Evolutionary conservation across 2,113 vertebrate species (phyloP).

Genomic region (Scophthalmus maximus): DNA sequence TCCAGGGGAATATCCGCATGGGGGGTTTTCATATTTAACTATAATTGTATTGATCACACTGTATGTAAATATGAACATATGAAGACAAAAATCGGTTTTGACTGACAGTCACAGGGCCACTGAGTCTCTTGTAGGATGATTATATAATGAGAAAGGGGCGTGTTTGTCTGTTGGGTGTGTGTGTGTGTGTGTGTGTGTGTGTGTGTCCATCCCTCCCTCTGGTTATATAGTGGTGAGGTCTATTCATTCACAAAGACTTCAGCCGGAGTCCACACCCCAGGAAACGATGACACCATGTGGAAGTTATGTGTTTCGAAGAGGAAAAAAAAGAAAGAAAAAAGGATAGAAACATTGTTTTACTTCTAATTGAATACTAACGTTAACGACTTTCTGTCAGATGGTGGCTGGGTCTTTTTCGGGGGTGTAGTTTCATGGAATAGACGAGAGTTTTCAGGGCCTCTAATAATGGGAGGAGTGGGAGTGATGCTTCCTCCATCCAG

Average conservation of each 20-base stretch:
- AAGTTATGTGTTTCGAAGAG: conserved; percentile 23
- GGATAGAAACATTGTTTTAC: neutral
- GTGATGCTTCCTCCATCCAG: neutral
- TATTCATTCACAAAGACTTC: conserved; percentile 8
- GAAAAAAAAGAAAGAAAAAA: neutral
- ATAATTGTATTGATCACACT: too few relatives aligned
- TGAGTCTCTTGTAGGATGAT: neutral
- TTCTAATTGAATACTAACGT: neutral
- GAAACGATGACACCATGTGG: conserved; percentile 48
- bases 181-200: neutral
- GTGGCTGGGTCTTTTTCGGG: neutral
- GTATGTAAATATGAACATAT: too few relatives aligned
- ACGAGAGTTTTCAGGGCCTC: neutral
- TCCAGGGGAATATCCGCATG: too few relatives aligned
- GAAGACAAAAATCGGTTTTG: too few relatives aligned
- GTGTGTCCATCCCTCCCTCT: neutral
- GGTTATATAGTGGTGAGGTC: conserved; percentile 21
- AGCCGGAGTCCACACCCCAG: conserved; percentile 39
- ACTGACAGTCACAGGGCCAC: too few relatives aligned
- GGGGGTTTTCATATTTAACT: too few relatives aligned
- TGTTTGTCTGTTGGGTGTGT: conserved; percentile 23
- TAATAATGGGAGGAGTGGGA: too few relatives aligned
- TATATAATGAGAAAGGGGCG: neutral
- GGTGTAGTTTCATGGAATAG: neutral
- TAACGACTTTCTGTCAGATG: neutral